phyloP scores from a whole-genome alignment of 2,888 invertebrate species.

The Lochmaea capreae region DNA sequence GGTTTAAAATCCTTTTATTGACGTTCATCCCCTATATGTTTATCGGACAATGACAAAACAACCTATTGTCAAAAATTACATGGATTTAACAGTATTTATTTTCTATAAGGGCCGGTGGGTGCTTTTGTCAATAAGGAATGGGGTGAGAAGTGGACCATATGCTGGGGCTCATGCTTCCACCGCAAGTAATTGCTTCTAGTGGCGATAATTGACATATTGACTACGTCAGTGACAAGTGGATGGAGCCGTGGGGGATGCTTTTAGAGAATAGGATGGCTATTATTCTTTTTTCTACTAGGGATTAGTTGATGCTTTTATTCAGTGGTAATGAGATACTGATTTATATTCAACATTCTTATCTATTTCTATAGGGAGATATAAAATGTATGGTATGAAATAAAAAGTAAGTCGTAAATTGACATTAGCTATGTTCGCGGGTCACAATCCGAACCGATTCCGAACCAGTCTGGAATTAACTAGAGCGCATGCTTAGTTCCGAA shows the following conservation, averaged over 20 bases:
- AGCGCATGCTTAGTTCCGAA: no score
- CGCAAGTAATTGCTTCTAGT: conserved; percentile 61
- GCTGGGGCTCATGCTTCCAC: conserved; percentile 53
- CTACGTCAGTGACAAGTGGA: conserved; percentile 60
- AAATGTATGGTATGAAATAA: no score
- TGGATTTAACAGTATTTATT: conserved; percentile 36
- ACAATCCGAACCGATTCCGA: no score
- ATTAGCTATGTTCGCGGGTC: no score
- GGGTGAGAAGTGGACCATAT: conserved; percentile 45
- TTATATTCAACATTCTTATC: neutral
- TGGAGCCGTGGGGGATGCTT: conserved; percentile 39
- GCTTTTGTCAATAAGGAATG: conserved; percentile 33
- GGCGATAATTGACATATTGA: conserved; percentile 64
- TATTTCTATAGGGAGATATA: neutral
- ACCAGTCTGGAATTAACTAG: no score
- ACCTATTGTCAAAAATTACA: conserved; percentile 20
- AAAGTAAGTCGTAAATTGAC: no score
- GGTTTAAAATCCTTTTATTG: neutral
- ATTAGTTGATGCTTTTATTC: neutral
- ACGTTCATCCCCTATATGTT: neutral
- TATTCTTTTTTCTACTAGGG: neutral
- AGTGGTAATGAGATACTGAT: neutral
- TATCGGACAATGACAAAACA: conserved; percentile 15
- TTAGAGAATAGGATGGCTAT: conserved; percentile 6
- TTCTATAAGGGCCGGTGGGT: conserved; percentile 36